These are phyloP conservation scores for Alosa sapidissima DNA, from an alignment of 2,797 vertebrate species.

Conservation along the genomic window DNA sequence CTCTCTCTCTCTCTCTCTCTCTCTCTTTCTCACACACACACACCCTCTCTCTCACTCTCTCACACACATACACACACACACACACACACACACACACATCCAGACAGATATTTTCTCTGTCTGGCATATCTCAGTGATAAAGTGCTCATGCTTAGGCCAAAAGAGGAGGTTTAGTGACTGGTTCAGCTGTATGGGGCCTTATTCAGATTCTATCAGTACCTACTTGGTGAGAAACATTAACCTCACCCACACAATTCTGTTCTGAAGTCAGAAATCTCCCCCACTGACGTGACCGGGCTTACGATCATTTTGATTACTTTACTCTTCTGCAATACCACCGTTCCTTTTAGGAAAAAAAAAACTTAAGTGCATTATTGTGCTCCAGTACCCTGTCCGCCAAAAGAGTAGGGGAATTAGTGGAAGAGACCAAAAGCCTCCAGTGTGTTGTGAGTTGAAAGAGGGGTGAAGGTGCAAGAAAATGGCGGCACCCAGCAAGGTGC, in stretches of 20 bases:
- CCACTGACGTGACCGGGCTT: not conserved
- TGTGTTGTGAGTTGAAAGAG: conserved; percentile 32
- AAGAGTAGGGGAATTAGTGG: not conserved
- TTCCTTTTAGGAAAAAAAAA: not conserved
- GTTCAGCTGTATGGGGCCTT: not conserved
- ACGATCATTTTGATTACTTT: not conserved
- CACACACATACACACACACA: conserved; percentile 21
- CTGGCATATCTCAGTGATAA: not conserved
- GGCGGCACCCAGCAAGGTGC: conserved; percentile 11
- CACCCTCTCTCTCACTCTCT: not conserved
- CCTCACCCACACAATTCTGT: not conserved
- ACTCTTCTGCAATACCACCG: not conserved
- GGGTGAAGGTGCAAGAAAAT: conserved; percentile 14
- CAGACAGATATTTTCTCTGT: conserved; percentile 22
- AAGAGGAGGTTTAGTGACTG: too few relatives aligned
- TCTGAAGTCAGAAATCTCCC: not conserved
- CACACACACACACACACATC: conserved; percentile 22
- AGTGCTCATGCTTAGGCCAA: too few relatives aligned
- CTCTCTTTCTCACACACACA: too few relatives aligned
- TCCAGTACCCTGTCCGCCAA: not conserved
- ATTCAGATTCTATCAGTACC: not conserved
- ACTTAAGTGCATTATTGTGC: not conserved
- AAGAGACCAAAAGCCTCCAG: conserved; percentile 61
- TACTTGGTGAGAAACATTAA: not conserved
- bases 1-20: too few relatives aligned